A percentile compares a stretch with the other conserved stretches of the same genome.
Evolutionary conservation across 1,140 invertebrate species (phyloP).

Genomic region (Euura lappo): DNA sequence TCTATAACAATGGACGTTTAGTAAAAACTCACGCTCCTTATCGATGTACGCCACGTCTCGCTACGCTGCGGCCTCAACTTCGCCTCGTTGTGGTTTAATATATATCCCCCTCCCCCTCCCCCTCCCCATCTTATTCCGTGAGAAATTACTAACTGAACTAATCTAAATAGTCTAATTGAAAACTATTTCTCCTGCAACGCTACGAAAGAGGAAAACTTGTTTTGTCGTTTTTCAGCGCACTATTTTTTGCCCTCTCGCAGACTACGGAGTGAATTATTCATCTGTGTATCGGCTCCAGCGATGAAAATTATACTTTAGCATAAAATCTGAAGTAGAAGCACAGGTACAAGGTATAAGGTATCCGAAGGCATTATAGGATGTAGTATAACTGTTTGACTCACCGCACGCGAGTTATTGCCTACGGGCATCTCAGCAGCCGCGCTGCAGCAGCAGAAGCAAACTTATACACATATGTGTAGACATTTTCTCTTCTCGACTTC

Average conservation of each 20-base stretch:
- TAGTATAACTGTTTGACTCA: neutral
- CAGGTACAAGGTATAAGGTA: neutral
- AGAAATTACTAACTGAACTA: neutral
- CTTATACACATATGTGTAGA: too few relatives aligned
- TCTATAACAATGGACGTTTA: neutral
- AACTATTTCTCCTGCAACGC: too few relatives aligned
- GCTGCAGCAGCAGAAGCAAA: neutral
- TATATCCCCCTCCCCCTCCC: too few relatives aligned
- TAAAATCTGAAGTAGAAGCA: neutral
- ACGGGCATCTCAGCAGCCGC: neutral
- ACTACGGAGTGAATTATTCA: neutral
- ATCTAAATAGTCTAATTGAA: too few relatives aligned
- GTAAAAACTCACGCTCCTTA: neutral
- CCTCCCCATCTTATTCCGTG: neutral
- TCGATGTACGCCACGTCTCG: too few relatives aligned
- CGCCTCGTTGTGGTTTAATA: too few relatives aligned
- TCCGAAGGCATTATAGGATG: too few relatives aligned
- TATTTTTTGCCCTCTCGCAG: neutral
- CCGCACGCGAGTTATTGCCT: neutral
- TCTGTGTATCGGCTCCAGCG: neutral
- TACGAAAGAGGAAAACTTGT: neutral
- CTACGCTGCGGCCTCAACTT: too few relatives aligned
- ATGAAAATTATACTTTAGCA: neutral
- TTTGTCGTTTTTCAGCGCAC: neutral
- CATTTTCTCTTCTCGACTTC: too few relatives aligned